phyloP scores from a whole-genome alignment of 2,113 vertebrate species.

The Corythornis vintsioides region DNA sequence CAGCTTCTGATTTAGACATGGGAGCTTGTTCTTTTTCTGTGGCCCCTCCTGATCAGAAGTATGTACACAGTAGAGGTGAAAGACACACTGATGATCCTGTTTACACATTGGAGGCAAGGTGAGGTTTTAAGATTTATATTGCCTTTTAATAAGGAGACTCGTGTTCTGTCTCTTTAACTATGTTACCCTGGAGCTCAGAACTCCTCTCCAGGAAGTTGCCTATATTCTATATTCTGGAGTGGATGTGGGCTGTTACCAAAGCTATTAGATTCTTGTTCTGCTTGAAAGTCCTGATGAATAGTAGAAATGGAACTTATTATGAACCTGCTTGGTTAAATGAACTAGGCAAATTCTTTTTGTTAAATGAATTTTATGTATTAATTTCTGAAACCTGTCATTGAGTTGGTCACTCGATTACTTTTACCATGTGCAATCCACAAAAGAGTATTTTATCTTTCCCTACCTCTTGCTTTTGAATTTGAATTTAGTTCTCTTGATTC shows the following conservation, averaged over 20 bases:
- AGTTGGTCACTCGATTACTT: neutral
- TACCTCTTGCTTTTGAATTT: neutral
- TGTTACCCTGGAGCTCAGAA: neutral
- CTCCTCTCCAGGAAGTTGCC: neutral
- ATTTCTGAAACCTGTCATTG: neutral
- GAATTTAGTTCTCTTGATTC: neutral
- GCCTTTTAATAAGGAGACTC: neutral
- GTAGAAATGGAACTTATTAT: neutral
- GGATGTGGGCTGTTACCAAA: neutral
- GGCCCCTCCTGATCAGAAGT: neutral
- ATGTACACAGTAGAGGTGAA: neutral
- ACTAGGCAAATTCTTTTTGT: neutral
- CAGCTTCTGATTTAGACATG: neutral
- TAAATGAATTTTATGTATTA: neutral
- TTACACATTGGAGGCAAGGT: neutral
- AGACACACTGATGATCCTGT: neutral
- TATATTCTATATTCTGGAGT: neutral
- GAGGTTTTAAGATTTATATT: neutral
- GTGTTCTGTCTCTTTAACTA: neutral
- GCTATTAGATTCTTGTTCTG: neutral
- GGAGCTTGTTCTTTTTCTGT: neutral
- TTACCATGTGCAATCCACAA: neutral
- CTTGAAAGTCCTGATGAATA: fast-evolving
- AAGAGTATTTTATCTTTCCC: neutral
- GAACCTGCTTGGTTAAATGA: neutral